phyloP scores from a whole-genome alignment of 2,797 vertebrate genomes.

The Rhincodon typus region DNA sequence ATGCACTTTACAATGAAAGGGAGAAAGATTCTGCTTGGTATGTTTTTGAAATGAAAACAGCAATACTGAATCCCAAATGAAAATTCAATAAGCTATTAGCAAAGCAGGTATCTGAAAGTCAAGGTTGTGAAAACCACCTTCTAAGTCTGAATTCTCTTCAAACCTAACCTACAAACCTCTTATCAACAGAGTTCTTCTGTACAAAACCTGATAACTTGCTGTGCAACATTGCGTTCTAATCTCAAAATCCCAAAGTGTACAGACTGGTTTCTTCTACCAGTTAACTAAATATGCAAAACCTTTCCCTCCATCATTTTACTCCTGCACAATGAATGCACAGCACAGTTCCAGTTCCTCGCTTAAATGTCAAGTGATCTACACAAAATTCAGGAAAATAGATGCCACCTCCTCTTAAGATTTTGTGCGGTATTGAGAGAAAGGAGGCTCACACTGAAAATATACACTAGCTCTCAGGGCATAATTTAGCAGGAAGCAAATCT shows the following conservation, averaged over 20 bases:
- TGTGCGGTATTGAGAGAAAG: neutral
- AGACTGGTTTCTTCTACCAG: neutral
- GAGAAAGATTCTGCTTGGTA: neutral
- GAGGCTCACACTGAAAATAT: neutral
- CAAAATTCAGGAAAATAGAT: neutral
- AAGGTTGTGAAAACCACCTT: neutral
- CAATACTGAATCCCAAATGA: neutral
- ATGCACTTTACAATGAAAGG: neutral
- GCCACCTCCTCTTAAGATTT: neutral
- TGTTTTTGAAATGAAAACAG: neutral
- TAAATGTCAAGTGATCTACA: neutral
- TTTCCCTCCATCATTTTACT: neutral
- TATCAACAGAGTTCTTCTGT: neutral
- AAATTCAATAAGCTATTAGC: neutral
- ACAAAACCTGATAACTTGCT: neutral
- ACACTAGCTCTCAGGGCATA: neutral
- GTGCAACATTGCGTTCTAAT: neutral
- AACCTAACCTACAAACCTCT: neutral
- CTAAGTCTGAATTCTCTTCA: neutral
- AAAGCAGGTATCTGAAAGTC: neutral
- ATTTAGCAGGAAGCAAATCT: neutral
- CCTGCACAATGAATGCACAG: neutral
- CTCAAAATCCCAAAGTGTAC: neutral
- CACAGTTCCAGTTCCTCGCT: neutral
- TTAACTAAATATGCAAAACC: neutral